Evolutionary conservation across 2,888 invertebrate genomes (phyloP).

Genomic region (Formica aserva): DNA sequence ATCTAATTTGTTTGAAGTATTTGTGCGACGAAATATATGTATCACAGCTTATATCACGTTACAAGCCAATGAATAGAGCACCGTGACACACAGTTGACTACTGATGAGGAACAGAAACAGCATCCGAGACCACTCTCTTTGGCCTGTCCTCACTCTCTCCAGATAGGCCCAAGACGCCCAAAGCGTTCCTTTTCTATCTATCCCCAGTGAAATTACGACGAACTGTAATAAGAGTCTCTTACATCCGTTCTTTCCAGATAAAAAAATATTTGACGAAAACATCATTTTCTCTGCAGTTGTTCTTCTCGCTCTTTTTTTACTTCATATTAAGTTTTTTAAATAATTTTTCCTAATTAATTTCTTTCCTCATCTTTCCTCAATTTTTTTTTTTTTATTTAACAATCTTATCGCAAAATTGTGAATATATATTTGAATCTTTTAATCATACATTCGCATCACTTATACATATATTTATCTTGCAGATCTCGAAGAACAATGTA

Average conservation of each 20-base stretch:
- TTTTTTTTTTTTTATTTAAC: background rate
- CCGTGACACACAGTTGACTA: slow-evolving; percentile 81
- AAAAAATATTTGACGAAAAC: slow-evolving; percentile 19
- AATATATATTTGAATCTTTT: slow-evolving; percentile 2
- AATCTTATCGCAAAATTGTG: background rate
- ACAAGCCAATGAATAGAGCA: slow-evolving; percentile 72
- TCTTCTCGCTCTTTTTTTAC: background rate
- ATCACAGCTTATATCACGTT: slow-evolving; percentile 32
- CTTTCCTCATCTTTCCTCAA: background rate
- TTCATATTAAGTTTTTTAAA: background rate
- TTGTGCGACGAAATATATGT: background rate
- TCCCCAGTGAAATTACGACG: slow-evolving; percentile 54
- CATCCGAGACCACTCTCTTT: slow-evolving; percentile 77
- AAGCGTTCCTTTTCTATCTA: slow-evolving; percentile 57
- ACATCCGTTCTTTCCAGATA: slow-evolving; percentile 31
- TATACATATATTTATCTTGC: background rate
- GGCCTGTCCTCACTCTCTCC: slow-evolving; percentile 69
- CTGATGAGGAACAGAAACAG: slow-evolving; percentile 84
- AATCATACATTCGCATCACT: background rate
- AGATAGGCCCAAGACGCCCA: slow-evolving; percentile 18
- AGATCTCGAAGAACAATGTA: background rate
- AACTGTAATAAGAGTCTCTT: slow-evolving; percentile 23
- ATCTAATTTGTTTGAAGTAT: background rate
- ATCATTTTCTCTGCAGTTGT: slow-evolving; percentile 29
- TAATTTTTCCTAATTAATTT: slow-evolving; percentile 5